These are phyloP conservation scores for Myotis yumanensis DNA, from an alignment of 2,113 vertebrate genomes.

Conservation along the genomic window DNA sequence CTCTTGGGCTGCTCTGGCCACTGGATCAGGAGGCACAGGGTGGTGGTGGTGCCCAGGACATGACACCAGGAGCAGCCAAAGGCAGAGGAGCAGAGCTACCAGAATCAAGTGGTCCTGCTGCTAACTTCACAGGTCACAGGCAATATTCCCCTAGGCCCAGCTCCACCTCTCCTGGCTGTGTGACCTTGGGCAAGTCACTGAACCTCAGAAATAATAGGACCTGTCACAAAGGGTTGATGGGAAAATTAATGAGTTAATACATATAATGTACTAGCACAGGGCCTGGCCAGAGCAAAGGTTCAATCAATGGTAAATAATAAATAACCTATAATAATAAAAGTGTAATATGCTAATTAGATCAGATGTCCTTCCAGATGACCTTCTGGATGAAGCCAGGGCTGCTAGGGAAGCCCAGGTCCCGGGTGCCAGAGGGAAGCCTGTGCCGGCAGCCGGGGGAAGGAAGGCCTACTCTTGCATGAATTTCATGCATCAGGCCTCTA, in stretches of 20 bases:
- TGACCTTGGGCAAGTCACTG: neutral
- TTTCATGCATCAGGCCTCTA: too few species aligned
- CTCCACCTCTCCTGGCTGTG: neutral
- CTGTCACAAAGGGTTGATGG: neutral
- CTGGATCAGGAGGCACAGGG: rapidly evolving
- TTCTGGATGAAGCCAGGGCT: too few species aligned
- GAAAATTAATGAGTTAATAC: neutral
- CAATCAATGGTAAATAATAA: neutral
- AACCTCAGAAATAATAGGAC: neutral
- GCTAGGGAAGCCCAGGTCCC: too few species aligned
- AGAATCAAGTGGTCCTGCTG: neutral
- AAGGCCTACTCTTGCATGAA: too few species aligned
- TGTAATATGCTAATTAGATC: too few species aligned
- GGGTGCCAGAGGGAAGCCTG: too few species aligned
- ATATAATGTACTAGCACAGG: neutral
- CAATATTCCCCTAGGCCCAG: neutral
- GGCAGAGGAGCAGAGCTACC: neutral
- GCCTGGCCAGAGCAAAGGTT: neutral
- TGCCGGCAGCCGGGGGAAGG: too few species aligned
- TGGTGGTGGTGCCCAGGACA: too few species aligned
- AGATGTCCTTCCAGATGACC: too few species aligned
- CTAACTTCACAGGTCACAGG: neutral
- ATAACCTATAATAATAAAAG: neutral
- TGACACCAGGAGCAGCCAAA: neutral
- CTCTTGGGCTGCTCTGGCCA: neutral